Conservation (phyloP, 2,113 vertebrate species). For the Ramphastos sulfuratus region DNA sequence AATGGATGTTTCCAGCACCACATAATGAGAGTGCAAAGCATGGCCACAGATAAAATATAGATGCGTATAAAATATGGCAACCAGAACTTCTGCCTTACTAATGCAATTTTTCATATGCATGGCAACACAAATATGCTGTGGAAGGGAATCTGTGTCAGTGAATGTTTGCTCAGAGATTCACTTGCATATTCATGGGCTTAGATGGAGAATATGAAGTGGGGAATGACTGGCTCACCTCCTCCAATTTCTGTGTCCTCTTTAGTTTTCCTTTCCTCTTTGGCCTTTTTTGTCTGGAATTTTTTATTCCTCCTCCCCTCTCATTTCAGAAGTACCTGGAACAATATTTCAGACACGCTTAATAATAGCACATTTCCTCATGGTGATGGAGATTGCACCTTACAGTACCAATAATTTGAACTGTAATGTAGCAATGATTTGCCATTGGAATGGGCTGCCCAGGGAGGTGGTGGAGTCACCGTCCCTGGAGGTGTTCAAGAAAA, state of each 20-base stretch:
- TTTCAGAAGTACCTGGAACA: background rate
- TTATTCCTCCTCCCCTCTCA: background rate
- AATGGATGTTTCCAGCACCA: constrained; percentile 18
- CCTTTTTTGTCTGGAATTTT: background rate
- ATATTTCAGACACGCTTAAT: background rate
- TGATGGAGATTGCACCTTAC: background rate
- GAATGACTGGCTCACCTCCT: background rate
- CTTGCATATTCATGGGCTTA: constrained; percentile 34
- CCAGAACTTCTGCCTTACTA: constrained; percentile 46
- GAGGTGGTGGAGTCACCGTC: no score
- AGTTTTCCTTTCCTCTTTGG: background rate
- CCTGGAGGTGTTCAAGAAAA: no score
- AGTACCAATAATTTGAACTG: background rate
- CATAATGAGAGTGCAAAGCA: constrained; percentile 29
- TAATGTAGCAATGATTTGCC: no score
- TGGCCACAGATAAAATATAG: constrained; percentile 49
- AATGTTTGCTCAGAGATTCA: constrained; percentile 50
- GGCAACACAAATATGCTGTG: constrained; percentile 46
- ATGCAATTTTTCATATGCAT: constrained; percentile 56
- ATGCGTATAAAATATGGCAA: constrained; percentile 36
- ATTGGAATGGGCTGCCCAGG: no score
- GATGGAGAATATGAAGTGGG: background rate
- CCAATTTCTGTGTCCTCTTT: background rate
- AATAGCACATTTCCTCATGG: background rate
- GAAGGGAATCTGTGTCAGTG: constrained; percentile 55